Evolutionary conservation across 2,113 vertebrate species (phyloP).

Genomic region (Cromileptes altivelis): DNA sequence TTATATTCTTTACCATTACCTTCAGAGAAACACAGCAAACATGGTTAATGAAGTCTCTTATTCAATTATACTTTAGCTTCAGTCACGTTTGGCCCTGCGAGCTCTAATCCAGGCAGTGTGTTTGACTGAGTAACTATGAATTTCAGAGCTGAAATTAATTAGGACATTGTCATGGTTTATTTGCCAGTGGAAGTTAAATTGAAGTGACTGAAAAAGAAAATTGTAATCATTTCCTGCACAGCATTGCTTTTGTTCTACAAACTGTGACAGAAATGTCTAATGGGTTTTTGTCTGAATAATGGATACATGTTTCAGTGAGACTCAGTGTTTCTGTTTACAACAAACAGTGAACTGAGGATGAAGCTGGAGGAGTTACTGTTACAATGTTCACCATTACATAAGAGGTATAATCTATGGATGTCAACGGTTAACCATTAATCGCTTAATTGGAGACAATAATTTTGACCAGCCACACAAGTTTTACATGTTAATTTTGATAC

Average conservation of each 20-base stretch:
- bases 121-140: slow-evolving; percentile 46
- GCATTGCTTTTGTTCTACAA: slow-evolving; percentile 56
- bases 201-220: slow-evolving; percentile 54
- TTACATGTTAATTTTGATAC: too few relatives aligned
- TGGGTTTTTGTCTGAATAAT: slow-evolving; percentile 55
- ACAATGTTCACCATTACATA: slow-evolving; percentile 3
- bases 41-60: slow-evolving; percentile 64
- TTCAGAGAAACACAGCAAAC: slow-evolving; percentile 52
- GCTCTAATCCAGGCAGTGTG: slow-evolving; percentile 46
- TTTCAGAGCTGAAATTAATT: slow-evolving; percentile 71
- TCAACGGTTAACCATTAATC: too few relatives aligned
- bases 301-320: slow-evolving; percentile 25
- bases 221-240: slow-evolving; percentile 58
- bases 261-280: slow-evolving; percentile 57
- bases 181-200: slow-evolving; percentile 60
- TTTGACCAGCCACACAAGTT: too few relatives aligned
- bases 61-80: slow-evolving; percentile 64
- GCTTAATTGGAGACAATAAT: too few relatives aligned
- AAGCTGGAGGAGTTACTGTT: slow-evolving; percentile 12
- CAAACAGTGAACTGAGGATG: slow-evolving; percentile 1
- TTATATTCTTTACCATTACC: slow-evolving; percentile 48
- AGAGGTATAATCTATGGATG: too few relatives aligned
- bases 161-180: slow-evolving; percentile 67
- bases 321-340: slow-evolving; percentile 34
- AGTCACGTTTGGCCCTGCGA: slow-evolving; percentile 42